These are phyloP conservation scores for Clusia tigrina DNA, from an alignment of 2,888 invertebrate species.

Conservation along the genomic window DNA sequence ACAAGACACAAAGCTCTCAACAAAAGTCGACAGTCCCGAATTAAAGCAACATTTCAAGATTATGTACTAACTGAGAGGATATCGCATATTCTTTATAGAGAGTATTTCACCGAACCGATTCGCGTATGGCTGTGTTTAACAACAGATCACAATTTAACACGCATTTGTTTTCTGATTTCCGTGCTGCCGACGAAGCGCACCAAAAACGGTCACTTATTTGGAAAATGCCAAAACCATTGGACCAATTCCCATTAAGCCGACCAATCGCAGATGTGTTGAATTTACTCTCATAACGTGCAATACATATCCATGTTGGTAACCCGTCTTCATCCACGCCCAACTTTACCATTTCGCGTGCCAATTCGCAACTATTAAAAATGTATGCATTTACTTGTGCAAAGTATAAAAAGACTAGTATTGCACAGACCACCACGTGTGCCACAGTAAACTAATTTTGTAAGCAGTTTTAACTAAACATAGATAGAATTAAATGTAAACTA, in stretches of 20 bases:
- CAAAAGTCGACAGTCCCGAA: too few species aligned
- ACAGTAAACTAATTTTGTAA: too few species aligned
- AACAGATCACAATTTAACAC: constrained; percentile 44
- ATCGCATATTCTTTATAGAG: too few species aligned
- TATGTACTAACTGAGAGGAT: too few species aligned
- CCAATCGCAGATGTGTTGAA: constrained; percentile 63
- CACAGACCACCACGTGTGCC: too few species aligned
- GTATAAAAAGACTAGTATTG: too few species aligned
- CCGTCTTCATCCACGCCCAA: constrained; percentile 43
- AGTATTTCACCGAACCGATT: constrained; percentile 44
- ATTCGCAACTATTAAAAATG: constrained; percentile 43
- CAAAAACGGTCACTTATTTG: constrained; percentile 55
- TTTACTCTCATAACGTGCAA: constrained; percentile 66
- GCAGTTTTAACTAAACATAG: too few species aligned
- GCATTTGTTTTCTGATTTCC: constrained; percentile 44
- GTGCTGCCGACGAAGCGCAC: constrained; percentile 44
- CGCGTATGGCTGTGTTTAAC: constrained; percentile 41
- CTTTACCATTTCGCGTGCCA: constrained; percentile 44
- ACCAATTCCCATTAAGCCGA: constrained; percentile 63
- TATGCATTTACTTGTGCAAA: constrained; percentile 19
- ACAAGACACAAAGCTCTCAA: too few species aligned
- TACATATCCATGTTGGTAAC: constrained; percentile 63
- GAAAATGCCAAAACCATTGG: constrained; percentile 54
- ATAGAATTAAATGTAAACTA: too few species aligned
- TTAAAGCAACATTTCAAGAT: too few species aligned